These are phyloP conservation scores for Tenebrio molitor DNA, from an alignment of 1,140 invertebrate species.

Conservation along the genomic window DNA sequence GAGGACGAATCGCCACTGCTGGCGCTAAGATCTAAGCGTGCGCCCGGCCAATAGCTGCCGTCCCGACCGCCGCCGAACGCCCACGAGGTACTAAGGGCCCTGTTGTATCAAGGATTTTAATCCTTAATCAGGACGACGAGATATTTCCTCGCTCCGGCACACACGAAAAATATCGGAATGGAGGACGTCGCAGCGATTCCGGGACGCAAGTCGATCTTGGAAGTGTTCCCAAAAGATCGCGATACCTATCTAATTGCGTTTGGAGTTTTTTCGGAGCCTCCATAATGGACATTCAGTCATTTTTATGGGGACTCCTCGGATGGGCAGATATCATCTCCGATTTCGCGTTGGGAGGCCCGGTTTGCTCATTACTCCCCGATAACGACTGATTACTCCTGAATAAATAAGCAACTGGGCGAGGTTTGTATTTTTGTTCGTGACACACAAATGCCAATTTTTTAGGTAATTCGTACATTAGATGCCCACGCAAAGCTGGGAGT, in stretches of 20 bases:
- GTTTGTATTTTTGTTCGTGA: background rate
- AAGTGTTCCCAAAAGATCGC: constrained; percentile 15
- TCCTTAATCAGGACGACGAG: constrained; percentile 24
- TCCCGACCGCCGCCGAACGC: constrained; percentile 49
- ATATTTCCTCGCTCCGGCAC: constrained; percentile 22
- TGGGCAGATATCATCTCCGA: background rate
- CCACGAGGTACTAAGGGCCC: constrained; percentile 45
- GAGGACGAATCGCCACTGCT: constrained; percentile 53
- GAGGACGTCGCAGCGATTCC: background rate
- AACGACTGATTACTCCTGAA: background rate
- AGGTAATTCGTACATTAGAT: too few species aligned
- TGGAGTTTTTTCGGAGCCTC: constrained; percentile 2
- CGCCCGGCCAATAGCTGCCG: constrained; percentile 54
- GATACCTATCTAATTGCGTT: constrained; percentile 31
- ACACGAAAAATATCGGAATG: constrained; percentile 21
- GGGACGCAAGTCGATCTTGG: background rate
- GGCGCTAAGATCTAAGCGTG: constrained; percentile 55
- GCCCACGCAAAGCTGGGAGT: too few species aligned
- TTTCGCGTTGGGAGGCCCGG: background rate
- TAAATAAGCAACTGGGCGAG: background rate
- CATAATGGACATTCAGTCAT: constrained; percentile 25
- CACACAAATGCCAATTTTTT: too few species aligned
- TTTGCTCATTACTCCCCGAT: background rate
- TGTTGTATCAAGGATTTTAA: constrained; percentile 34
- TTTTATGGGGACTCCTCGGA: background rate